Percentiles rank a stretch among this genome's conserved stretches.
These are phyloP conservation scores for Nannoperca obscura DNA, from an alignment of 2,797 vertebrate species.

Conservation along the genomic window DNA sequence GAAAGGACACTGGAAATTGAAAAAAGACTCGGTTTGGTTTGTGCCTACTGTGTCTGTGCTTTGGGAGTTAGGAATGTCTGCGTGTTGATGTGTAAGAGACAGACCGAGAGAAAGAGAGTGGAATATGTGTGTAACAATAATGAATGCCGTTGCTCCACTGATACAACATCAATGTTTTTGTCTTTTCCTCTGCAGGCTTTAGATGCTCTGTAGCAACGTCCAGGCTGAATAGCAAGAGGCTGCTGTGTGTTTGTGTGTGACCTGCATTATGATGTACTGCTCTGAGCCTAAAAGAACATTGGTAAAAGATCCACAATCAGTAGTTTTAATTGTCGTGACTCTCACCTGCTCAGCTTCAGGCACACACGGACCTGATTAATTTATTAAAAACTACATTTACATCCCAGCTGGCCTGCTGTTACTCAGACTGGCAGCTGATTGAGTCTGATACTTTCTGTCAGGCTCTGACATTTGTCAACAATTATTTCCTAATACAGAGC, in stretches of 20 bases:
- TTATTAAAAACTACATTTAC: slow-evolving; percentile 40
- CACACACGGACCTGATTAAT: slow-evolving; percentile 32
- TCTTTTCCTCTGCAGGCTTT: slow-evolving; percentile 27
- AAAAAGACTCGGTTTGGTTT: slow-evolving; percentile 31
- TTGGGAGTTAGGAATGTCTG: slow-evolving; percentile 11
- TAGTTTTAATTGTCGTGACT: slow-evolving; percentile 48
- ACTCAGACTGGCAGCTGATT: slow-evolving; percentile 29
- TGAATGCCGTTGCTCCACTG: slow-evolving; percentile 21
- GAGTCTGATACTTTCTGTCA: slow-evolving; percentile 37
- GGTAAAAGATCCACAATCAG: slow-evolving; percentile 36
- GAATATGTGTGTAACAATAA: slow-evolving; percentile 27
- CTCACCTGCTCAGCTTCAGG: slow-evolving; percentile 39
- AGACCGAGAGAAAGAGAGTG: neutral
- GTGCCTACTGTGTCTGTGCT: slow-evolving; percentile 3
- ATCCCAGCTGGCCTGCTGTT: slow-evolving; percentile 23
- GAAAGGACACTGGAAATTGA: slow-evolving; percentile 44
- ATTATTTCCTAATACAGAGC: slow-evolving; percentile 47
- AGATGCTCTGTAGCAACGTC: slow-evolving; percentile 38
- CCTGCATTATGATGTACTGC: slow-evolving; percentile 52
- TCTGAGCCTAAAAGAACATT: slow-evolving; percentile 46
- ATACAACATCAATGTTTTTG: slow-evolving; percentile 31
- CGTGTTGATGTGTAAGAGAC: slow-evolving; percentile 4
- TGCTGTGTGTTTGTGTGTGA: slow-evolving; percentile 30
- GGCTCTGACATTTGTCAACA: slow-evolving; percentile 37
- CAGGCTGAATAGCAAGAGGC: slow-evolving; percentile 33